A percentile compares a stretch with the other conserved stretches of the same genome.
Evolutionary conservation across 2,797 vertebrate species (phyloP).

Genomic region (Cyclopterus lumpus): DNA sequence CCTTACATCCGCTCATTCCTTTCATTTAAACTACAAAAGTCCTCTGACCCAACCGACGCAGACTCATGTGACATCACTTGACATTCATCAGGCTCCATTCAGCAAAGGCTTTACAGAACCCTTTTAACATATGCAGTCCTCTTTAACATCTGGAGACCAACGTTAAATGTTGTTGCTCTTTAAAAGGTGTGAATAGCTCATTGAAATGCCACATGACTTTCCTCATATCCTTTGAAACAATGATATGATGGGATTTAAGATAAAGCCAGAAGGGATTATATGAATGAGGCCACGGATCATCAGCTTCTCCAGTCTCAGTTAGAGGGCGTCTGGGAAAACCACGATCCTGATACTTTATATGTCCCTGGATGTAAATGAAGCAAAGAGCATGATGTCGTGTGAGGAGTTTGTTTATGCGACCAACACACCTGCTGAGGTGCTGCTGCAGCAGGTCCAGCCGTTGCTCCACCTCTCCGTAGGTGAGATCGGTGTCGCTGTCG

Average conservation of each 20-base stretch:
- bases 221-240: constrained; percentile 8
- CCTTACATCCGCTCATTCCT: no score
- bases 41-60: no score
- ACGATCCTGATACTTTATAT: not conserved
- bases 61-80: no score
- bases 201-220: not conserved
- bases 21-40: no score
- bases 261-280: not conserved
- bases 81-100: no score
- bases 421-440: constrained; percentile 90
- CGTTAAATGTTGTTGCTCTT: not conserved
- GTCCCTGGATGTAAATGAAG: not conserved
- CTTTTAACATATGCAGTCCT: not conserved
- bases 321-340: not conserved
- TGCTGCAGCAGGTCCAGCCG: constrained; percentile 95
- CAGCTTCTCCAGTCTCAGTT: not conserved
- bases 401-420: no score
- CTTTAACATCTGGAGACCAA: not conserved
- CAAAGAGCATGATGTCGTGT: not conserved
- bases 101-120: not conserved
- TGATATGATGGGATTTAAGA: constrained; percentile 22
- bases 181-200: not conserved
- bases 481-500: constrained; percentile 93
- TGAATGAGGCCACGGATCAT: not conserved
- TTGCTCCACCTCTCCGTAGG: constrained; percentile 96